Conservation (phyloP, 2,888 invertebrate species). For the Drosophila setosimentum region DNA sequence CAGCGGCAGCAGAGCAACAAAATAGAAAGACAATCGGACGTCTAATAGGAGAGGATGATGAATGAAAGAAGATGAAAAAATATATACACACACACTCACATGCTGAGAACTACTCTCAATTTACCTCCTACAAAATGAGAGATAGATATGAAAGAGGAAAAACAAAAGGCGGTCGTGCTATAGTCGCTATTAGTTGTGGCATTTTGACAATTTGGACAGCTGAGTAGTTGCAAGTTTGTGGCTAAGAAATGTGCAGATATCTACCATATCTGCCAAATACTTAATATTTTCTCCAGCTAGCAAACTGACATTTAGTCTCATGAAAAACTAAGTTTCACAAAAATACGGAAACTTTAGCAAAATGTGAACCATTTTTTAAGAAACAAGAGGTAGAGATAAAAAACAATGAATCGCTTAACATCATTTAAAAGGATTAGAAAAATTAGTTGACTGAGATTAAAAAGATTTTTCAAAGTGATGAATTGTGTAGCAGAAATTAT, state of each 20-base stretch:
- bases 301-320: constrained; percentile 21
- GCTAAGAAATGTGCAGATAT: constrained; percentile 1
- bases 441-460: neutral
- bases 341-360: neutral
- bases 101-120: neutral
- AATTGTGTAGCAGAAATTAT: neutral
- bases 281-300: constrained; percentile 27
- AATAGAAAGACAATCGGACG: constrained; percentile 47
- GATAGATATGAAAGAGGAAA: constrained; percentile 25
- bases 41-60: constrained; percentile 23
- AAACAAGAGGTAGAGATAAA: neutral
- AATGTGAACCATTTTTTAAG: neutral
- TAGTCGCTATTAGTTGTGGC: constrained; percentile 64
- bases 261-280: constrained; percentile 24
- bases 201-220: constrained; percentile 65
- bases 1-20: constrained; percentile 39
- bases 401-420: neutral
- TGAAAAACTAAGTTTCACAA: constrained; percentile 6
- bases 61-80: constrained; percentile 4
- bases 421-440: neutral
- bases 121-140: constrained; percentile 36
- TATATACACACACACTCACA: neutral
- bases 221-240: constrained; percentile 11
- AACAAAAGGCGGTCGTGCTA: constrained; percentile 53
- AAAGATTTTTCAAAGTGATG: neutral